Percentiles rank a stretch among this genome's conserved stretches.
phyloP scores from a whole-genome alignment of 1,140 invertebrate genomes.

The Hylaeus anthracinus region DNA sequence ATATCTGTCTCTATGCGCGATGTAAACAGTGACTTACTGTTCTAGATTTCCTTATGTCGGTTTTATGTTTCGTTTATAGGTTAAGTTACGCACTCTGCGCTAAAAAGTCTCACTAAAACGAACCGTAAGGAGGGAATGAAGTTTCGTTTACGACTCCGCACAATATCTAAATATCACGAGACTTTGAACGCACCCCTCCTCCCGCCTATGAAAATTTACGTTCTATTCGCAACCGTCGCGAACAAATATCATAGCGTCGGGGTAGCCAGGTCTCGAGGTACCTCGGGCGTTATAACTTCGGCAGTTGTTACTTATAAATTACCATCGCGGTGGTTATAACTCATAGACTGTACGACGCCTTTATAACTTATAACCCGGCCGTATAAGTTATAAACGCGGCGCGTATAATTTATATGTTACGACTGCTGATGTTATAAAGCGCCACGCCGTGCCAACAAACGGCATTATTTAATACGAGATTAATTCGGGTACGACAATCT shows the following conservation, averaged over 20 bases:
- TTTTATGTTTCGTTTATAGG: not conserved
- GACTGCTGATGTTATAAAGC: slow-evolving; percentile 30
- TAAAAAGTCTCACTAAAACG: not conserved
- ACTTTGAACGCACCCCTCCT: not conserved
- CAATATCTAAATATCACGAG: slow-evolving; percentile 11
- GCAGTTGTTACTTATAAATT: slow-evolving; percentile 58
- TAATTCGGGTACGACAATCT: not conserved
- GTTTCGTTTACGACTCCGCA: not conserved
- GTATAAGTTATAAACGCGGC: slow-evolving; percentile 42
- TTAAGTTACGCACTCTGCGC: not conserved
- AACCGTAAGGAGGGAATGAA: not conserved
- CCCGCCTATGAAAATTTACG: slow-evolving; percentile 24
- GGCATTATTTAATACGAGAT: slow-evolving; percentile 34
- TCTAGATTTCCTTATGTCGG: too few species aligned
- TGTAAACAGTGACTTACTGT: too few species aligned
- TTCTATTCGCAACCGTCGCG: slow-evolving; percentile 36
- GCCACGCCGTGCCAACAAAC: not conserved
- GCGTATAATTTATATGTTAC: slow-evolving; percentile 49
- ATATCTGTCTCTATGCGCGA: too few species aligned
- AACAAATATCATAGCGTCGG: slow-evolving; percentile 5
- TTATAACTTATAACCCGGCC: slow-evolving; percentile 41
- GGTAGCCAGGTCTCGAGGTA: not conserved
- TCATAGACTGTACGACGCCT: slow-evolving; percentile 46
- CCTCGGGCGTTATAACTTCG: slow-evolving; percentile 47
- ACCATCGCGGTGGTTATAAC: slow-evolving; percentile 48